These are phyloP conservation scores for Melieria picta DNA, from an alignment of 2,888 invertebrate species.

Conservation along the genomic window DNA sequence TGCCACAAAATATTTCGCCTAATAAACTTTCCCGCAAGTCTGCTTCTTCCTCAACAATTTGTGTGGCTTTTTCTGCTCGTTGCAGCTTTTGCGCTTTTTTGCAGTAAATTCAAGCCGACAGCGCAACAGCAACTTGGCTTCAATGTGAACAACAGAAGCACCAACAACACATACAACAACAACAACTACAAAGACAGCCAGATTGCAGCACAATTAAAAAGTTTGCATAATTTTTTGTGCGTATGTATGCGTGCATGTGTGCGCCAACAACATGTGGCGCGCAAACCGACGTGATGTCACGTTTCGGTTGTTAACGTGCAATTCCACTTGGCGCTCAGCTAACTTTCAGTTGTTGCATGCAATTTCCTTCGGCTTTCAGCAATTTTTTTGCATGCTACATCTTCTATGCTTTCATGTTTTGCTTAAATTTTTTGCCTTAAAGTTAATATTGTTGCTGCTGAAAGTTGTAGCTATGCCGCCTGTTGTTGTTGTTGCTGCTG, in stretches of 20 bases:
- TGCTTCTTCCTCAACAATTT: too few species aligned
- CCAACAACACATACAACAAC: not conserved
- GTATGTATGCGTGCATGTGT: not conserved
- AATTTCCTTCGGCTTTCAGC: not conserved
- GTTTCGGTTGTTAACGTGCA: conserved; percentile 19
- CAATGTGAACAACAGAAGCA: not conserved
- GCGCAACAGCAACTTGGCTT: not conserved
- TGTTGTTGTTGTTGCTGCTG: conserved; percentile 8
- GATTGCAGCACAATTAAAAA: not conserved
- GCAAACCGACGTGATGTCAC: conserved; percentile 10
- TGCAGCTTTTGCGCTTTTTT: too few species aligned
- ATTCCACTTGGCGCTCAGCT: not conserved
- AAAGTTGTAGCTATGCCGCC: too few species aligned
- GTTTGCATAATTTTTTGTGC: not conserved
- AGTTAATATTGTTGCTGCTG: too few species aligned
- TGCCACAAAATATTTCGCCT: too few species aligned
- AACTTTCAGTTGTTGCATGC: too few species aligned
- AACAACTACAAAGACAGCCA: not conserved
- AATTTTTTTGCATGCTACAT: not conserved
- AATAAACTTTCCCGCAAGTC: too few species aligned
- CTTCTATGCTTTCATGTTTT: too few species aligned
- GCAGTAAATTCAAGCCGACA: too few species aligned
- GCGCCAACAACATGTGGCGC: not conserved
- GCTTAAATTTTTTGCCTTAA: too few species aligned
- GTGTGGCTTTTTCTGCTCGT: too few species aligned